Percentiles rank a stretch among this genome's conserved stretches.
Evolutionary conservation across 2,113 vertebrate genomes (phyloP).

Genomic region (Stigmatopora nigra): DNA sequence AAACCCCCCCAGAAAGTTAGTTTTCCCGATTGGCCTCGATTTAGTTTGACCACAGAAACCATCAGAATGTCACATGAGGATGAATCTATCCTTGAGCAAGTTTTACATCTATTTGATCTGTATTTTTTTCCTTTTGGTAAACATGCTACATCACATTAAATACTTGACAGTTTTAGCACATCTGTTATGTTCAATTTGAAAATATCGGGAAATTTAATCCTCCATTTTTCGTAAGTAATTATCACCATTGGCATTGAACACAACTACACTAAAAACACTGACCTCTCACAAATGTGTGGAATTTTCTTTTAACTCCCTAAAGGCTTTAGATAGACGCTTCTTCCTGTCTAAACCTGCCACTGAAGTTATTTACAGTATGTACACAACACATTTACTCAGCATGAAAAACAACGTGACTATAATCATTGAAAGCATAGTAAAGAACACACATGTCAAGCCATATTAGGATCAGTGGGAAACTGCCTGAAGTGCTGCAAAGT

Average conservation of each 20-base stretch:
- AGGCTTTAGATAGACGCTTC: conserved; percentile 32
- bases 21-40: conserved; percentile 29
- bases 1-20: conserved; percentile 16
- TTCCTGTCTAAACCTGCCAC: conserved; percentile 32
- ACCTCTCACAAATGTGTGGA: conserved; percentile 16
- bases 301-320: conserved; percentile 17
- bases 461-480: not conserved
- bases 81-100: conserved; percentile 39
- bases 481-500: not conserved
- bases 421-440: not conserved
- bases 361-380: conserved; percentile 15
- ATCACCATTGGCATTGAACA: too few relatives aligned
- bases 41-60: conserved; percentile 25
- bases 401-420: not conserved
- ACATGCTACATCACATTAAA: conserved; percentile 1
- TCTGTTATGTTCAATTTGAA: not conserved
- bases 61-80: conserved; percentile 57
- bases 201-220: too few relatives aligned
- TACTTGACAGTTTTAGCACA: not conserved
- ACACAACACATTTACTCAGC: not conserved
- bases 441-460: not conserved
- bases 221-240: too few relatives aligned
- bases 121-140: conserved; percentile 23
- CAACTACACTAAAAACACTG: not conserved
- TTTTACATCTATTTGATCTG: conserved; percentile 7